Percentiles rank a stretch among this genome's conserved stretches.
Conservation (phyloP, 2,797 vertebrate species). For the Naso thynnoides region DNA sequence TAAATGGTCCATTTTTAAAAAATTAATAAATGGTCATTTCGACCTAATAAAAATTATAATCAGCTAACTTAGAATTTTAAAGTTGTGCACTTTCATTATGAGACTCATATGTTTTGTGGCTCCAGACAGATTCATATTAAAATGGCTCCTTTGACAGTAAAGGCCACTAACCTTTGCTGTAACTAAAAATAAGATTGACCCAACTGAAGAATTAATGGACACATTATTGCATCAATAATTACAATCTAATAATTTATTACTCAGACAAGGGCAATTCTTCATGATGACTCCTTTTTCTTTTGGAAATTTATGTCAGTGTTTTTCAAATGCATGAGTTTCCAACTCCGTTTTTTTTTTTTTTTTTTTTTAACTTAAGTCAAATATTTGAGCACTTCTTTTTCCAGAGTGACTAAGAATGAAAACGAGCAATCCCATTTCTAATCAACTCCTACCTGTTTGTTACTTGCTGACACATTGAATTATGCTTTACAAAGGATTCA, state of each 20-base stretch:
- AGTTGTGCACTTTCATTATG: no score
- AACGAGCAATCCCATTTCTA: not conserved
- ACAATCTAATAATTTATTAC: not conserved
- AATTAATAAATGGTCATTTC: no score
- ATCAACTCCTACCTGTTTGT: not conserved
- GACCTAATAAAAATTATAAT: no score
- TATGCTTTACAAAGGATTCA: constrained; percentile 22
- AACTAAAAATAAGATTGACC: not conserved
- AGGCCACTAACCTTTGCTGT: not conserved
- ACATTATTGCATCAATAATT: not conserved
- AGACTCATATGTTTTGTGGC: no score
- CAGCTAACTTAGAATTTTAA: no score
- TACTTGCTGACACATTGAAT: constrained; percentile 22
- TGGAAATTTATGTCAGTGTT: no score
- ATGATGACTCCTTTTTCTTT: not conserved
- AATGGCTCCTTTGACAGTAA: no score
- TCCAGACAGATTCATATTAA: no score
- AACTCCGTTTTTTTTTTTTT: not conserved
- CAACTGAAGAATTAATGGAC: not conserved
- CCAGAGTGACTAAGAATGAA: not conserved
- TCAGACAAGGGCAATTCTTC: not conserved
- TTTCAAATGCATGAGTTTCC: not conserved
- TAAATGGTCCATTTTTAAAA: no score
- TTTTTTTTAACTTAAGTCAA: not conserved
- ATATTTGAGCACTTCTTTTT: not conserved